Percentiles rank a stretch among this genome's conserved stretches.
Conservation (phyloP, 2,113 vertebrate species). For the Polypterus senegalus region DNA sequence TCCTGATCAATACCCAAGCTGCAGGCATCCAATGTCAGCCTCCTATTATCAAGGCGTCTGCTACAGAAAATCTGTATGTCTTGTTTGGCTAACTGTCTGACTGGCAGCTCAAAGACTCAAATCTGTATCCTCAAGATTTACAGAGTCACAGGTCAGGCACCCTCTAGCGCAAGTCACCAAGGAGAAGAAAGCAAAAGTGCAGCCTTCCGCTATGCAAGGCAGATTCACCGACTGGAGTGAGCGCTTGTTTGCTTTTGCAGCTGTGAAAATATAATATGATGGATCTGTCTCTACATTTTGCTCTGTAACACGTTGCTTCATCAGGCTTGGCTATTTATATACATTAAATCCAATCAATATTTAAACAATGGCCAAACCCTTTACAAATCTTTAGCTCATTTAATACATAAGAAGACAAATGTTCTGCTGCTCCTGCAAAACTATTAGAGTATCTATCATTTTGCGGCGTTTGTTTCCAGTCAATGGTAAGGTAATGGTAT, state of each 20-base stretch:
- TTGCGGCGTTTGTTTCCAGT: not conserved
- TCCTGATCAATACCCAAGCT: not conserved
- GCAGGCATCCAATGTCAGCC: too few relatives aligned
- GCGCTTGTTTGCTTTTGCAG: not conserved
- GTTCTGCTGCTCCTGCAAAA: not conserved
- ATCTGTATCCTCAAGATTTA: not conserved
- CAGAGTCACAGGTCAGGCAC: not conserved
- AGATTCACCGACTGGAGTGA: not conserved
- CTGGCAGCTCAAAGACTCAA: not conserved
- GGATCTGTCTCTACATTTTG: not conserved
- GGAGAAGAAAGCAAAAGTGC: not conserved
- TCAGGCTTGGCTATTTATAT: not conserved
- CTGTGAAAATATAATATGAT: not conserved
- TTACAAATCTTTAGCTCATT: not conserved
- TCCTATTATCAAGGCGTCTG: not conserved
- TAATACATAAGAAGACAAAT: not conserved
- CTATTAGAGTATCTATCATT: not conserved
- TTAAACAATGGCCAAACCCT: not conserved
- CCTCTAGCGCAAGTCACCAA: not conserved
- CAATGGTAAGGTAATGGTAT: not conserved
- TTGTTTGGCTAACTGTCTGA: not conserved
- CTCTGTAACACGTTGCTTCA: not conserved
- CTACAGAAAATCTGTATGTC: not conserved
- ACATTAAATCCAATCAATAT: not conserved
- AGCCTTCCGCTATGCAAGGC: too few relatives aligned